phyloP scores from a whole-genome alignment of 1,140 invertebrate species.

The Caenorhabditis tropicalis region DNA sequence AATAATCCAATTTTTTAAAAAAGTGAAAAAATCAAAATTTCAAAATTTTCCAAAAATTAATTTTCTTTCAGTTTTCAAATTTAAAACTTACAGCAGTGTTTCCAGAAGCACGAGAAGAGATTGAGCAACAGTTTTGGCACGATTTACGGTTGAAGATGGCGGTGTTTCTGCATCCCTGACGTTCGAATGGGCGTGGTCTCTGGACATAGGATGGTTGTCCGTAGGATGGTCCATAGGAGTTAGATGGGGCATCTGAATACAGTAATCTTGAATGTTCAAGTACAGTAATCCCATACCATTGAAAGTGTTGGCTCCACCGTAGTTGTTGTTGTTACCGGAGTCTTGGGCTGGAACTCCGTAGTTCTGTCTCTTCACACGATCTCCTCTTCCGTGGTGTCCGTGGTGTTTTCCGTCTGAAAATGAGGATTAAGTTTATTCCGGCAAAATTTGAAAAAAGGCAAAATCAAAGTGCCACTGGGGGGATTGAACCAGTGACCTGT shows the following conservation, averaged over 20 bases:
- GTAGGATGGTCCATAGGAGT: background rate
- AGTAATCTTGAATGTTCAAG: background rate
- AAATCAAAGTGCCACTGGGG: too few relatives aligned
- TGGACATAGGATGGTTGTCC: background rate
- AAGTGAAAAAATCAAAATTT: background rate
- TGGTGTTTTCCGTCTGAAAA: slow-evolving; percentile 10
- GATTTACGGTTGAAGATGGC: slow-evolving; percentile 20
- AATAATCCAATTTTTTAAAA: too few relatives aligned
- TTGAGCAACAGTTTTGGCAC: slow-evolving; percentile 42
- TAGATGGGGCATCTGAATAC: background rate
- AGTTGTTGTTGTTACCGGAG: background rate
- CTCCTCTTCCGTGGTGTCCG: background rate
- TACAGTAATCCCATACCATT: background rate
- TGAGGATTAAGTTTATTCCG: too few relatives aligned
- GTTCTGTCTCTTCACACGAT: slow-evolving; percentile 24
- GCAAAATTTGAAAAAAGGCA: too few relatives aligned
- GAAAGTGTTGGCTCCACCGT: background rate
- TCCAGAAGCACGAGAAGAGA: slow-evolving; percentile 45
- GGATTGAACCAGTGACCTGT: too few relatives aligned
- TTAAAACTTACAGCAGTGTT: slow-evolving; percentile 30
- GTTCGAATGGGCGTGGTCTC: slow-evolving; percentile 39
- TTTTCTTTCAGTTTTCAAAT: too few relatives aligned
- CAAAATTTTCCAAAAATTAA: background rate
- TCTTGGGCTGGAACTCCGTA: background rate
- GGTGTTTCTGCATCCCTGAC: slow-evolving; percentile 31